Base-by-base conservation (phyloP, 2,888 invertebrate species). In the Cynaeus angustus region DNA sequence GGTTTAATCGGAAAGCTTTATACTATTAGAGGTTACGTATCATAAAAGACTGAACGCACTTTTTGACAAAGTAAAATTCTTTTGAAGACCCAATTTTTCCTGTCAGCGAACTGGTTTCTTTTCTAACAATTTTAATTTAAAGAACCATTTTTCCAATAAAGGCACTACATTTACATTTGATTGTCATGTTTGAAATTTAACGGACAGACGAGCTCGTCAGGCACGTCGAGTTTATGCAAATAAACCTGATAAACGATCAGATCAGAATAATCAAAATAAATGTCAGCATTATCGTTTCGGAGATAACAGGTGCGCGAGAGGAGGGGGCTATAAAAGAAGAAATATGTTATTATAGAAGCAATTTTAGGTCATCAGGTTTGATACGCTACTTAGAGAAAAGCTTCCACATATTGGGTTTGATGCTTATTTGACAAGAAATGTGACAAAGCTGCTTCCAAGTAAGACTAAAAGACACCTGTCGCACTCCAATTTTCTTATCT, bases 221-320 rank as follows among this genome's bases (percentile, higher is more conserved):
- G 16, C 16, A 13, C 46, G 14, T 50, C 21, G 2, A 28, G 3
- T 26, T 21, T 21, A 50, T 26, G 50, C 26, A 50, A 50, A 50
- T 28, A 50, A 50, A 50, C 30, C 26, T 50, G 50, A 50, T 30
- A 28, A 48, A 48, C 8, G 26, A 30, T 30, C 5, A 28, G 30
- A 9, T 8, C 7, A 7, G 30, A 50, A 50, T 41, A 46, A 50
- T 50, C 28, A 30, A 50, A 50, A 28, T 30, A 26, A 28, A 6
- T 50, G 50, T 10, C 9, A 50, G 6, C 30, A 10, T 12, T 10
- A 5, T 30, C 3, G 10, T 12, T 12, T 26, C 9, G 26, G 30
- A 30, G 26, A 30, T 6, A 50, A 50, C 50, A 12, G 10, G 41
- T 6, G n/a, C 9, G 3, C 3, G 4, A 21, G 2, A 3, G 10